Percentiles rank a stretch among this genome's conserved stretches.
Conservation (phyloP, 2,888 invertebrate species). For the Heliconius ismenius region DNA sequence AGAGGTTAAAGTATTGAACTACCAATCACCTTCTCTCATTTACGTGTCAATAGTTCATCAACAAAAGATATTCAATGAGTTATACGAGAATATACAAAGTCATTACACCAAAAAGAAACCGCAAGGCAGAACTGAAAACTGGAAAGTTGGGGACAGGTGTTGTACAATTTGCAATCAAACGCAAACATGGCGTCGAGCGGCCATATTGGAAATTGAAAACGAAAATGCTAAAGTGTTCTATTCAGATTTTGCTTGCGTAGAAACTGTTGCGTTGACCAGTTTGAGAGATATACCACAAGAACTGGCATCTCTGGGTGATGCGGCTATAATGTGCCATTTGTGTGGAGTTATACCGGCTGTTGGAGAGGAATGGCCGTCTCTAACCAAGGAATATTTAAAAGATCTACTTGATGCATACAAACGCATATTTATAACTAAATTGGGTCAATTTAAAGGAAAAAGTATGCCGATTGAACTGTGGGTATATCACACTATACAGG, state of each 20-base stretch:
- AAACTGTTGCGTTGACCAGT: slow-evolving; percentile 67
- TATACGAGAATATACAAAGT: slow-evolving; percentile 81
- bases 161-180: slow-evolving; percentile 70
- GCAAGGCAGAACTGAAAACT: slow-evolving; percentile 55
- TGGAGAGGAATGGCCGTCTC: slow-evolving; percentile 83
- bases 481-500: slow-evolving; percentile 82
- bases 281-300: slow-evolving; percentile 78
- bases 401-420: slow-evolving; percentile 78
- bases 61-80: slow-evolving; percentile 67
- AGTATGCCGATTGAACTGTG: slow-evolving; percentile 85
- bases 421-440: slow-evolving; percentile 79
- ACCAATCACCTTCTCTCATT: slow-evolving; percentile 82
- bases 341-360: slow-evolving; percentile 87
- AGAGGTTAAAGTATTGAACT: slow-evolving; percentile 74
- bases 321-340: slow-evolving; percentile 85
- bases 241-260: slow-evolving; percentile 84
- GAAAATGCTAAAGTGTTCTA: slow-evolving; percentile 81
- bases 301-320: slow-evolving; percentile 79
- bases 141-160: slow-evolving; percentile 79
- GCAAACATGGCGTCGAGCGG: slow-evolving; percentile 84
- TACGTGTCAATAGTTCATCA: slow-evolving; percentile 81
- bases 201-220: slow-evolving; percentile 66
- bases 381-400: slow-evolving; percentile 83
- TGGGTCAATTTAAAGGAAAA: slow-evolving; percentile 72
- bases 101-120: slow-evolving; percentile 66